Evolutionary conservation across 2,888 invertebrate species (phyloP), one percentile per base, ranked within the genome.

Genomic region (Amphipoea oculea): DNA sequence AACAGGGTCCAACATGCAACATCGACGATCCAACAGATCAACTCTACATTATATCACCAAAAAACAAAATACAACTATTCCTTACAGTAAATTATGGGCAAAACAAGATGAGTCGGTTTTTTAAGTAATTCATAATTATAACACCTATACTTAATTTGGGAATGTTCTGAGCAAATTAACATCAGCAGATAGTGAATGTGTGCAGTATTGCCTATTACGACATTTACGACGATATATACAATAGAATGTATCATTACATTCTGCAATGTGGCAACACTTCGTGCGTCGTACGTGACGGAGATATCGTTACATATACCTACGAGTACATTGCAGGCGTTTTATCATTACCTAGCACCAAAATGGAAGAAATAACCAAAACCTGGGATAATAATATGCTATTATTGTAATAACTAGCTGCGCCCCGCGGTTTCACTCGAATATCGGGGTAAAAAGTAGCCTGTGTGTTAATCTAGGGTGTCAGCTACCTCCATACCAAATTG

Each of bases 241-340:
- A 79, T 62, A 40, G 69, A 80, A 73, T 29, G 57, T 76, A 80
- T 80, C 40, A 79, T 48, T 48, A 48, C 14, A 48, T 48, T 48
- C 48, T 14, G 63, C 68, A 20, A 40, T 62, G 76, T 83, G 73
- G 66, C 62, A 57, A 83, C 62, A 76, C 66, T 60, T 68, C 40
- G 60, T 57, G 72, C 45, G 14, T 48, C 48, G 74, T 63, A 76
- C 73, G 73, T 85, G 73, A 78, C 51, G 51, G 20, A 73, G 60
- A 68, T 78, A 63, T 78, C 79, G 14, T 74, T 51, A 48, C 14
- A 73, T 48, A 36, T 23, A 36, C 51, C 14, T 48, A 29, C 29
- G 29, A 29, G 29, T 29, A 45, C 45, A 73, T 51, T 63, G n/a
- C 60, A 65, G 42, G 60, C 36, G 48, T 29, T 48, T 74, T 67